Evolutionary conservation across 2,797 vertebrate species (phyloP).

Genomic region (Phataginus tricuspis): DNA sequence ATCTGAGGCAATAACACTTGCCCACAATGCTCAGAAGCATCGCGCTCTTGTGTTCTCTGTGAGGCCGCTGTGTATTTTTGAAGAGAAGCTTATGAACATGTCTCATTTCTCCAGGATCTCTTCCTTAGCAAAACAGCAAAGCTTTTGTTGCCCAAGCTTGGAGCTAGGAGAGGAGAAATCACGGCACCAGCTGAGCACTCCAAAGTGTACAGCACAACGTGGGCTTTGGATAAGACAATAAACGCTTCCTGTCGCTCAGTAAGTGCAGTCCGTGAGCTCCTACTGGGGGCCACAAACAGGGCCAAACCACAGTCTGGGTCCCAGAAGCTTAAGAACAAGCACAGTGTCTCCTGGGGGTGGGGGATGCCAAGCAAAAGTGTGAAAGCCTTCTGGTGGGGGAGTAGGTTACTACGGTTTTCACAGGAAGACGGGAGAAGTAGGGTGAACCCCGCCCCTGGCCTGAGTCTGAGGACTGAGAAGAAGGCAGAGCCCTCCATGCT

Average conservation of each 20-base stretch:
- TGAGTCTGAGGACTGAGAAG: neutral
- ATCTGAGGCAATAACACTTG: neutral
- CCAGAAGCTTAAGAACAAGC: neutral
- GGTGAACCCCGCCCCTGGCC: too few species aligned
- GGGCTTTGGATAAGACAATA: neutral
- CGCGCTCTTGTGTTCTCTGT: neutral
- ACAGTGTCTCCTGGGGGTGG: neutral
- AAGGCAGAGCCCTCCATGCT: neutral
- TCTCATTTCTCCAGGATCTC: neutral
- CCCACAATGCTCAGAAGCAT: neutral
- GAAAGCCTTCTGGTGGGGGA: too few species aligned
- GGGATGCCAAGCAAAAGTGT: neutral
- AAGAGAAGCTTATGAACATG: neutral
- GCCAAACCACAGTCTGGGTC: neutral
- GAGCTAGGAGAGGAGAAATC: neutral
- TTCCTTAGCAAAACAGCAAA: neutral
- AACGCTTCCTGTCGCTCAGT: neutral
- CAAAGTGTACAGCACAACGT: fast-evolving
- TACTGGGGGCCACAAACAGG: neutral
- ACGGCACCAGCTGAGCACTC: fast-evolving
- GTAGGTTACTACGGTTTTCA: neutral
- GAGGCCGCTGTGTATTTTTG: neutral
- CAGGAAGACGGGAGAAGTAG: neutral
- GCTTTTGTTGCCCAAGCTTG: neutral
- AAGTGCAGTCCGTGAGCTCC: neutral